Evolutionary conservation across 1,140 invertebrate species (phyloP).

Genomic region (Calliopsis andreniformis): DNA sequence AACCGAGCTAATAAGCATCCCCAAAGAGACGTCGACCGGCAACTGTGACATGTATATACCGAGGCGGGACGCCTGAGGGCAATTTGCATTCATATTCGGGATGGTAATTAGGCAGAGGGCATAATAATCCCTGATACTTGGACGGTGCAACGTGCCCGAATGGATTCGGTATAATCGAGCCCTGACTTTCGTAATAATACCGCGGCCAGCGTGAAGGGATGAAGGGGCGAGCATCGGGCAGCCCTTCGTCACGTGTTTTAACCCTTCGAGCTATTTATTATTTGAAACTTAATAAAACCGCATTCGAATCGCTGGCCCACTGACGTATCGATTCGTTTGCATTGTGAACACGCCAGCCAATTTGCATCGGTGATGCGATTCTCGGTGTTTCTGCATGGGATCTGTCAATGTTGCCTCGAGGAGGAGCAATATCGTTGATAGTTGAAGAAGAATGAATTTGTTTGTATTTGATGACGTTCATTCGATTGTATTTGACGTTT

Average conservation of each 20-base stretch:
- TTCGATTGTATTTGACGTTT: too few relatives aligned
- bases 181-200: slow-evolving; percentile 64
- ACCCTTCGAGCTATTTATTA: slow-evolving; percentile 53
- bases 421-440: too few relatives aligned
- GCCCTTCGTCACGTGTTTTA: slow-evolving; percentile 36
- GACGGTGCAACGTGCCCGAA: slow-evolving; percentile 44
- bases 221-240: not conserved
- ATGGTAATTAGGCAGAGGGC: slow-evolving; percentile 75
- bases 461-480: too few relatives aligned
- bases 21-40: slow-evolving; percentile 68
- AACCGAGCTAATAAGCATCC: slow-evolving; percentile 76
- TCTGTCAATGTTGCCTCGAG: not conserved
- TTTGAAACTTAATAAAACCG: slow-evolving; percentile 63
- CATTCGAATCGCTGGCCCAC: slow-evolving; percentile 33
- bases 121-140: slow-evolving; percentile 73
- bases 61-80: slow-evolving; percentile 43
- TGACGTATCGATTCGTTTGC: slow-evolving; percentile 13
- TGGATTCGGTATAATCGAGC: slow-evolving; percentile 49
- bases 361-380: slow-evolving; percentile 26
- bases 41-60: slow-evolving; percentile 61
- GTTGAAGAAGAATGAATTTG: too few relatives aligned
- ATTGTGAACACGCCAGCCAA: not conserved
- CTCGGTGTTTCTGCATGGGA: not conserved
- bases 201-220: slow-evolving; percentile 7
- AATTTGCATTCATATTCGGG: slow-evolving; percentile 77